phyloP scores from a whole-genome alignment of 1,140 invertebrate species.

The Aphelinus certus region DNA sequence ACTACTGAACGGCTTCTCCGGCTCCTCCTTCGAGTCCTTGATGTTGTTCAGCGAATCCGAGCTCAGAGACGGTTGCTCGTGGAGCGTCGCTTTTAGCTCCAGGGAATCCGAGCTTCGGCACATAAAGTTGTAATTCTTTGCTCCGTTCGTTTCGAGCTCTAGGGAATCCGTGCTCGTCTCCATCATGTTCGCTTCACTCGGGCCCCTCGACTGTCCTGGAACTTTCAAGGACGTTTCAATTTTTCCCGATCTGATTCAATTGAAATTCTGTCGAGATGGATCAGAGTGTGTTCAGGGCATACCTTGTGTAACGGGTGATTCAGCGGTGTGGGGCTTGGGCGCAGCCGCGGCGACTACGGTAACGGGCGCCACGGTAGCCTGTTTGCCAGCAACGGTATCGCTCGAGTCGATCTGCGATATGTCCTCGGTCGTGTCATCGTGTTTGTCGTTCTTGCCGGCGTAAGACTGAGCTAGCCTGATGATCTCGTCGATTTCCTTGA shows the following conservation, averaged over 20 bases:
- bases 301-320: slow-evolving; percentile 10
- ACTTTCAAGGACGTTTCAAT: neutral
- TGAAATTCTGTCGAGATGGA: too few relatives aligned
- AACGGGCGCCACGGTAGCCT: neutral
- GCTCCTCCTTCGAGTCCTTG: slow-evolving; percentile 52
- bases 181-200: slow-evolving; percentile 61
- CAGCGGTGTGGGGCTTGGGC: slow-evolving; percentile 20
- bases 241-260: too few relatives aligned
- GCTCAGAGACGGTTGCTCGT: slow-evolving; percentile 60
- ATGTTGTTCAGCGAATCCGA: slow-evolving; percentile 63
- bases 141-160: slow-evolving; percentile 63
- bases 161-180: slow-evolving; percentile 73
- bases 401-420: slow-evolving; percentile 61
- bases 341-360: neutral
- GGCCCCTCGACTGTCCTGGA: slow-evolving; percentile 7
- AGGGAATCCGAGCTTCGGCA: slow-evolving; percentile 63
- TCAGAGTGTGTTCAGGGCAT: neutral
- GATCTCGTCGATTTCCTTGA: slow-evolving; percentile 80
- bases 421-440: slow-evolving; percentile 66
- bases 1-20: slow-evolving; percentile 49
- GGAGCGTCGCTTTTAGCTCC: slow-evolving; percentile 60
- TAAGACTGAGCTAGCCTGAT: slow-evolving; percentile 77
- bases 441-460: slow-evolving; percentile 72
- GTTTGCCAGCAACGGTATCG: slow-evolving; percentile 54
- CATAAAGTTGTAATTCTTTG: slow-evolving; percentile 55